These are phyloP conservation scores for Acanthis flammea DNA, from an alignment of 2,797 vertebrate species.

Conservation along the genomic window DNA sequence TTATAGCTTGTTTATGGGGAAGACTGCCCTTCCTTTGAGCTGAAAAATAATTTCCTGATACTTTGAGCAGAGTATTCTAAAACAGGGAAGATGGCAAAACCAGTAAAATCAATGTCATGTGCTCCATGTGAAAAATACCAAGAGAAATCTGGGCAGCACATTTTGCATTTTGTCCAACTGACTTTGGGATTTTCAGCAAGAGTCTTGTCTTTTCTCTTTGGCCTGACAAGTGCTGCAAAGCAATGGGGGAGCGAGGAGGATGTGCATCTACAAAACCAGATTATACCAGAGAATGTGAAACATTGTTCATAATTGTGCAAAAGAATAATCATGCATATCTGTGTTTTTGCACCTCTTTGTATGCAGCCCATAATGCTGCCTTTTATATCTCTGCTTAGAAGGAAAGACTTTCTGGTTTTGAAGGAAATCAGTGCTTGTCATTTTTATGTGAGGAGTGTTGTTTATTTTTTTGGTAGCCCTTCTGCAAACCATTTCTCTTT, in stretches of 20 bases:
- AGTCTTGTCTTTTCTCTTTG: neutral
- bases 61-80: neutral
- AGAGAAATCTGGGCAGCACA: neutral
- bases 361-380: neutral
- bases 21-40: neutral
- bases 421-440: neutral
- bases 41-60: neutral
- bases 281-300: neutral
- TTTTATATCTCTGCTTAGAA: constrained; percentile 15
- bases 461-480: constrained; percentile 3
- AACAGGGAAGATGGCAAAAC: neutral
- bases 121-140: neutral
- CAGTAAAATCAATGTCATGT: neutral
- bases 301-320: neutral
- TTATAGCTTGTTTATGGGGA: neutral
- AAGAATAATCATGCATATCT: neutral
- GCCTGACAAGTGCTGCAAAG: neutral
- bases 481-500: constrained; percentile 36
- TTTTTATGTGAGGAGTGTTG: neutral
- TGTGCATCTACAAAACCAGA: neutral
- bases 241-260: neutral
- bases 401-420: neutral
- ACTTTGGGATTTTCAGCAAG: neutral
- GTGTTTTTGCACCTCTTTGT: constrained; percentile 2
- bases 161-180: neutral